phyloP scores from a whole-genome alignment of 2,113 vertebrate species.

The Malurus elegans region DNA sequence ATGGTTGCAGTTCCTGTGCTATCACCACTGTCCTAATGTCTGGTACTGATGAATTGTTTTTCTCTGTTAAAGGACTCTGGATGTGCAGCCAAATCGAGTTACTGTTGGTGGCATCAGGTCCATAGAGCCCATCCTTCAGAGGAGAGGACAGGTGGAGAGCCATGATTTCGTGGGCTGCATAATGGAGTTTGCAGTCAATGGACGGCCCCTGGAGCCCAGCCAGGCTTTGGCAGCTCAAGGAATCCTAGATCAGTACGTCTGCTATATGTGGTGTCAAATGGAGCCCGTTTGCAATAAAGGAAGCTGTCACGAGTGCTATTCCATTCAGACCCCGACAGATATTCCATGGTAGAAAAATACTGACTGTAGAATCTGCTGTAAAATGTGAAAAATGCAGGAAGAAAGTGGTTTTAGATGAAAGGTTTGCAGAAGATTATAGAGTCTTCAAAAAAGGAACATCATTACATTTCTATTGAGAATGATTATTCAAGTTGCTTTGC shows the following conservation, averaged over 20 bases:
- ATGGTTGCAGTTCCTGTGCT: not conserved
- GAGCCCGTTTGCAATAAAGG: not conserved
- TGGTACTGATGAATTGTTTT: not conserved
- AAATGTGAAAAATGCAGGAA: not conserved
- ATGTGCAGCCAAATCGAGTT: conserved; percentile 92
- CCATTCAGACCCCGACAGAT: not conserved
- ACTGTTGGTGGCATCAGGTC: conserved; percentile 91
- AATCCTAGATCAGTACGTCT: conserved; percentile 89
- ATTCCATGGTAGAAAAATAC: not conserved
- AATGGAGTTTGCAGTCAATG: conserved; percentile 98
- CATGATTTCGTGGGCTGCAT: conserved; percentile 97
- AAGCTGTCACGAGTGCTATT: not conserved
- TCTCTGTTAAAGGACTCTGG: conserved; percentile 83
- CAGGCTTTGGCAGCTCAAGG: conserved; percentile 89
- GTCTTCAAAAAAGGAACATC: not conserved
- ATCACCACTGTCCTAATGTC: not conserved
- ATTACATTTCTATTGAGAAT: not conserved
- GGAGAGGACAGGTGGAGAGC: conserved; percentile 89
- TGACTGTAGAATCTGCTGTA: not conserved
- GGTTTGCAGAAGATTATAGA: not conserved
- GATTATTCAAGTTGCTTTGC: not conserved
- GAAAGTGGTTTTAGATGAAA: not conserved
- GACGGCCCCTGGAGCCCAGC: conserved; percentile 93
- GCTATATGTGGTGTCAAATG: conserved; percentile 5
- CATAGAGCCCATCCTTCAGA: conserved; percentile 87